Percentiles rank a stretch among this genome's conserved stretches.
phyloP scores from a whole-genome alignment of 2,797 vertebrate genomes.

The Cyprinodon diabolis region DNA sequence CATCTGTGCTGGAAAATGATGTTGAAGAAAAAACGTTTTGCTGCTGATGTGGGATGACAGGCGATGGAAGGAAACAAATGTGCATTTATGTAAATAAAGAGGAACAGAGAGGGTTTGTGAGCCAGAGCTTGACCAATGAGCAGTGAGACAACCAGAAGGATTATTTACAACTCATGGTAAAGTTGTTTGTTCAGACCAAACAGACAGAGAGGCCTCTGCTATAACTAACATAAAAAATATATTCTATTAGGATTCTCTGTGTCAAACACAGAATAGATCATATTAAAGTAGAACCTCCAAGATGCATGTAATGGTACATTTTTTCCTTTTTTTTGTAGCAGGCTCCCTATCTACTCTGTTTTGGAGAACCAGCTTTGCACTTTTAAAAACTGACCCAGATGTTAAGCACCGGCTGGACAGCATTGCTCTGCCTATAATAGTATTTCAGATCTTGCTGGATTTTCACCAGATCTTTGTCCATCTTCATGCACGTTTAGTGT shows the following conservation, averaged over 20 bases:
- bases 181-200: slow-evolving; percentile 32
- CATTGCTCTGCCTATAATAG: background rate
- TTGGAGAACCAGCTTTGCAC: background rate
- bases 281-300: background rate
- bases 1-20: slow-evolving; percentile 39
- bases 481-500: background rate
- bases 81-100: background rate
- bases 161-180: slow-evolving; percentile 15
- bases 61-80: slow-evolving; percentile 17
- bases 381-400: background rate
- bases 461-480: background rate
- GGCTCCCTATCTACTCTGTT: background rate
- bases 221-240: slow-evolving; percentile 18
- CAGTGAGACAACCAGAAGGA: slow-evolving; percentile 1
- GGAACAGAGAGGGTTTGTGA: background rate
- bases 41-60: background rate
- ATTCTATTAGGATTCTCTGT: background rate
- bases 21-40: background rate
- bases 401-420: background rate
- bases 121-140: slow-evolving; percentile 31
- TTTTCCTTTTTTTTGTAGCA: no score
- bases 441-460: background rate
- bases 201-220: slow-evolving; percentile 20
- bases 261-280: background rate
- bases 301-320: background rate